Conservation (phyloP, 2,888 invertebrate genomes). For the Rhamnusium bicolor region DNA sequence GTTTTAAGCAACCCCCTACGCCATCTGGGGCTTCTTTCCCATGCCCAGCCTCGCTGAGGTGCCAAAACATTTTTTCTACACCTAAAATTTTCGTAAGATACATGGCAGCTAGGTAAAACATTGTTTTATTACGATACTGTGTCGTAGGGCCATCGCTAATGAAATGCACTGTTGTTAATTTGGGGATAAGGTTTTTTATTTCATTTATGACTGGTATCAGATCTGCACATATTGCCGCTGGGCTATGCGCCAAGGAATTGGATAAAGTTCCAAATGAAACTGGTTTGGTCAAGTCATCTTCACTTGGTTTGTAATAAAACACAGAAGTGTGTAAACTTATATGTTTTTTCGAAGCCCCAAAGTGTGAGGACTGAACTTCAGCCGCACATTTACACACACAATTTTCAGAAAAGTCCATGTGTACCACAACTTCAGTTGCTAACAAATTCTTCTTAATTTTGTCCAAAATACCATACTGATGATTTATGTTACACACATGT, state of each 20-base stretch:
- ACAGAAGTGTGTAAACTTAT: conserved; percentile 24
- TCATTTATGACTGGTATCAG: conserved; percentile 29
- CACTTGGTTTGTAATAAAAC: background rate
- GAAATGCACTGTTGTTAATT: conserved; percentile 32
- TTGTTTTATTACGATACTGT: conserved; percentile 37
- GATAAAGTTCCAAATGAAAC: conserved; percentile 32
- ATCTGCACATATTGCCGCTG: conserved; percentile 38
- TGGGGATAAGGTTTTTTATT: conserved; percentile 19
- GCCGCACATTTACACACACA: conserved; percentile 16
- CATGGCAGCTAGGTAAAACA: conserved; percentile 28
- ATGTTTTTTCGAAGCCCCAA: conserved; percentile 25
- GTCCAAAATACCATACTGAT: background rate
- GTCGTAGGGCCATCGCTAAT: conserved; percentile 40
- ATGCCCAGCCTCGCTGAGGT: conserved; percentile 36
- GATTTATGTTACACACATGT: conserved; percentile 17
- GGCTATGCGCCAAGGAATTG: conserved; percentile 32
- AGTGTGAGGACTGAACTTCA: conserved; percentile 27
- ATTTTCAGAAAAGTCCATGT: conserved; percentile 19
- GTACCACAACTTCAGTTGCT: background rate
- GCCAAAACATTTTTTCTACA: conserved; percentile 26
- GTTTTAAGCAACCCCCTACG: conserved; percentile 24
- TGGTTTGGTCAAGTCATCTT: background rate
- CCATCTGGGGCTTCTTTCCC: conserved; percentile 40
- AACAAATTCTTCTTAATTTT: conserved; percentile 13
- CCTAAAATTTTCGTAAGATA: conserved; percentile 25